Conservation (phyloP, 2,888 invertebrate genomes). For the Pseudanteris insignis region DNA sequence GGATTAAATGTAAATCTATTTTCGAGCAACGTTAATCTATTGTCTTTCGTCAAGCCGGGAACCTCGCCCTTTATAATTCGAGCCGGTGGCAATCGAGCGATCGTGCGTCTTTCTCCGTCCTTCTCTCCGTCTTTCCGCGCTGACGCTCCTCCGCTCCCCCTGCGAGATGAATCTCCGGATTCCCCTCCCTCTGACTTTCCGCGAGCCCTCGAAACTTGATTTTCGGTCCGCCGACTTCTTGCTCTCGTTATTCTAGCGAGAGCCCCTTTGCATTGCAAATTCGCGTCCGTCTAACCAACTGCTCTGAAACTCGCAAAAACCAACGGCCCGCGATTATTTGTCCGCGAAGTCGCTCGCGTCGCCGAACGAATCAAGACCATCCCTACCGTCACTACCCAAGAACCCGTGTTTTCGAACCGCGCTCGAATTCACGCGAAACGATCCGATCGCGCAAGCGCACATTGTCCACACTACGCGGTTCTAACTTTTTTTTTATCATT, state of each 20-base stretch:
- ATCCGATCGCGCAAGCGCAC: not conserved
- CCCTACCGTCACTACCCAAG: no score
- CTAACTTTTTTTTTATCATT: not conserved
- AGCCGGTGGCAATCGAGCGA: slow-evolving; percentile 39
- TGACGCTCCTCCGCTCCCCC: slow-evolving; percentile 40
- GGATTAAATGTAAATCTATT: slow-evolving; percentile 39
- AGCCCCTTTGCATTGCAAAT: slow-evolving; percentile 45
- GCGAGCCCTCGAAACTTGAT: slow-evolving; percentile 44
- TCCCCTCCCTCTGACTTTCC: slow-evolving; percentile 33
- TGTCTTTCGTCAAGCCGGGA: slow-evolving; percentile 30
- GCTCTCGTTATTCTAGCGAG: slow-evolving; percentile 31
- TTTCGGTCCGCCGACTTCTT: slow-evolving; percentile 45
- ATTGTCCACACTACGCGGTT: not conserved
- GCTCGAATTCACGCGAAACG: not conserved
- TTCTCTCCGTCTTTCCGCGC: slow-evolving; percentile 34
- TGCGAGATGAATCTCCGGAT: slow-evolving; percentile 35
- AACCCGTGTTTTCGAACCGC: slow-evolving; percentile 1
- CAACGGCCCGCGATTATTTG: slow-evolving; percentile 27
- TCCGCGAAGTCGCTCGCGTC: slow-evolving; percentile 18
- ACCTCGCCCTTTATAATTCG: slow-evolving; percentile 41
- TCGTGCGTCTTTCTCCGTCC: slow-evolving; percentile 26
- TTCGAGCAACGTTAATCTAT: slow-evolving; percentile 40
- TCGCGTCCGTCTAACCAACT: slow-evolving; percentile 33
- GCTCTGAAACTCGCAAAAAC: slow-evolving; percentile 31
- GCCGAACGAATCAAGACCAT: slow-evolving; percentile 2